These are phyloP conservation scores for Kryptopterus vitreolus DNA, from an alignment of 2,797 vertebrate species.

Conservation along the genomic window DNA sequence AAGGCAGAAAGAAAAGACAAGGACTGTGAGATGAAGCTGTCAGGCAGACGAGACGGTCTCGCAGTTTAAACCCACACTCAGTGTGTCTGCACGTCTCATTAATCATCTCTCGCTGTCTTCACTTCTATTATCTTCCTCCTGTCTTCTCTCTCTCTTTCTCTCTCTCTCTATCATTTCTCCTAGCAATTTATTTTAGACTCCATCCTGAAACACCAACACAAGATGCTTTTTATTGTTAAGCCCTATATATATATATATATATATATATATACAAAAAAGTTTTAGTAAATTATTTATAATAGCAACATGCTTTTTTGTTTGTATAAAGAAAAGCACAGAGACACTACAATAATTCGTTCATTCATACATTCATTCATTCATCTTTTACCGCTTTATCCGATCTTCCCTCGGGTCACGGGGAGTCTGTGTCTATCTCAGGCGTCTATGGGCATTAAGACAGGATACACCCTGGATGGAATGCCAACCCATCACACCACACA, in stretches of 20 bases:
- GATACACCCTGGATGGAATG: no score
- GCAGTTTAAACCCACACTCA: slow-evolving; percentile 18
- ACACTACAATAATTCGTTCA: no score
- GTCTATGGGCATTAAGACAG: no score
- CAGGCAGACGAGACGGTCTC: neutral
- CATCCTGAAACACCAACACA: neutral
- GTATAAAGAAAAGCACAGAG: neutral
- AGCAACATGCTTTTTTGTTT: neutral
- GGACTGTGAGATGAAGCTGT: slow-evolving; percentile 11
- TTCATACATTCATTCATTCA: no score
- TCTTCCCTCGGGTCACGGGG: no score
- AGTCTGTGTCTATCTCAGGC: no score
- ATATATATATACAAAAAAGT: slow-evolving; percentile 8
- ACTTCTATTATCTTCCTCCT: neutral
- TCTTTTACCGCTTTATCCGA: no score
- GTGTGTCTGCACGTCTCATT: slow-evolving; percentile 15
- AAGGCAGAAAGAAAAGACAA: slow-evolving; percentile 11
- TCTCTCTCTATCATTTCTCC: neutral
- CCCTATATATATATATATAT: neutral
- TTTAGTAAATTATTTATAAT: neutral
- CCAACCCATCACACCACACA: no score
- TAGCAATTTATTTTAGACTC: slow-evolving; percentile 11
- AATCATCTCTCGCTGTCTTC: slow-evolving; percentile 23
- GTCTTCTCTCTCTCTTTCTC: neutral
- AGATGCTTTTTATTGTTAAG: neutral